Evolutionary conservation across 2,797 vertebrate species (phyloP), one percentile per base, ranked within the genome.

Genomic region (Enteromius thamalakanensis): DNA sequence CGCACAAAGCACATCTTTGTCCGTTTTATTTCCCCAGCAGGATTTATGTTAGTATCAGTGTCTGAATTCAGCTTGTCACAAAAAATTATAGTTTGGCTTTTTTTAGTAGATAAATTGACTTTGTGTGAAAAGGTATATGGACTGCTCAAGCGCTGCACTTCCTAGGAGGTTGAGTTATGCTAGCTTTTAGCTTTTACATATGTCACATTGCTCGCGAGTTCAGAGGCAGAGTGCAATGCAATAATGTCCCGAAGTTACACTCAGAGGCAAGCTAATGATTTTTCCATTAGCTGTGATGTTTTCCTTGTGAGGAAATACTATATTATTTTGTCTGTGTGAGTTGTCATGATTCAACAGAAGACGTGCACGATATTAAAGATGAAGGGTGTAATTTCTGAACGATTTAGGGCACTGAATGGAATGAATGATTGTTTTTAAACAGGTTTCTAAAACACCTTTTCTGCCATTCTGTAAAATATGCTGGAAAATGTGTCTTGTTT

Each of bases 1-100:
- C 67, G 0, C 79, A 89, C 79, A 88, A 82, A 80, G 84, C 76
- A 76, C 65, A 85, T 85, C 84, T 84, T 85, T 87, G 86, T 86
- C 79, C 34, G n/a, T 42, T 55, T 62, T 70, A 78, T 75, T 58
- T 81, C 37, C 75, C 75, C 55, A 4, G n/a, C 71, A 67, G 37
- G 47, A 81, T 89, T 88, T 72, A 81, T 84, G 64, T 85, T 80
- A 72, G 64, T 65, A 68, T 74, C 82, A 65, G 40, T 84, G 83
- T 67, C 80, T 84, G 53, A 76, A 70, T 79, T 51, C 71, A 80
- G 83, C 60, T 72, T 70, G 75, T 80, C 32, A 62, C 45, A 65
- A 81, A 83, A 85, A 85, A 69, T 84, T 77, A 77, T 58, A 78
- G 76, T 68, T 64, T 64, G 60, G 60, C 60, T 64, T 47, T 71